These are phyloP conservation scores for Malurus melanocephalus DNA, from an alignment of 2,113 vertebrate genomes.

Conservation along the genomic window DNA sequence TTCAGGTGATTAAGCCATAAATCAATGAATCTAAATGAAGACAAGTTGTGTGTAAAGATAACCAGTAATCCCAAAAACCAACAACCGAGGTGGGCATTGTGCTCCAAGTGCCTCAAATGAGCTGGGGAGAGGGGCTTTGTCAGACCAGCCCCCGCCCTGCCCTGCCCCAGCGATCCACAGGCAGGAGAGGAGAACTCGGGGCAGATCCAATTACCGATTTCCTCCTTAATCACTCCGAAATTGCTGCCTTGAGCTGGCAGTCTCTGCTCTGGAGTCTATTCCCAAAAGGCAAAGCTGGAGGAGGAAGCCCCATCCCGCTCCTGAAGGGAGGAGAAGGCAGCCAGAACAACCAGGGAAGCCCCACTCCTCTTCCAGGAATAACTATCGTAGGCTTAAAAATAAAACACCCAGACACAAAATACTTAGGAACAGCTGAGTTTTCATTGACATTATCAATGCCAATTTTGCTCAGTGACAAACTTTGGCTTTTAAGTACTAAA, in stretches of 20 bases:
- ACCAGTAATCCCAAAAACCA: slow-evolving; percentile 13
- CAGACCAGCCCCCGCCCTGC: neutral
- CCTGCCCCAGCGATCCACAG: neutral
- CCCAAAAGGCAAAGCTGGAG: neutral
- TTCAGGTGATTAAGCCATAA: slow-evolving; percentile 26
- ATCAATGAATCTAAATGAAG: neutral
- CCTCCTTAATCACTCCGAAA: neutral
- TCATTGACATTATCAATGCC: neutral
- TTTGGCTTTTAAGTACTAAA: neutral
- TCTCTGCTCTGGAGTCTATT: neutral
- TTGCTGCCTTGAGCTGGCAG: neutral
- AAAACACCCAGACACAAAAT: neutral
- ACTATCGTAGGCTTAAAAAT: neutral
- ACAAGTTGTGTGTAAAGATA: neutral
- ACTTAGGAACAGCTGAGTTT: neutral
- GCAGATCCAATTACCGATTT: neutral
- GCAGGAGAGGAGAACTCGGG: neutral
- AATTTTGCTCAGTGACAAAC: neutral
- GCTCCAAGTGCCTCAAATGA: neutral
- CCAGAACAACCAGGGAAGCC: neutral
- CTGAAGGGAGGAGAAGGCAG: neutral
- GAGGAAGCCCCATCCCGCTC: neutral
- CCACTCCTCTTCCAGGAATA: neutral
- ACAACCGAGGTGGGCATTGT: neutral
- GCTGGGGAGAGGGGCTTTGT: neutral